phyloP scores from a whole-genome alignment of 2,113 vertebrate genomes.

The Cricetomys ansorgei region DNA sequence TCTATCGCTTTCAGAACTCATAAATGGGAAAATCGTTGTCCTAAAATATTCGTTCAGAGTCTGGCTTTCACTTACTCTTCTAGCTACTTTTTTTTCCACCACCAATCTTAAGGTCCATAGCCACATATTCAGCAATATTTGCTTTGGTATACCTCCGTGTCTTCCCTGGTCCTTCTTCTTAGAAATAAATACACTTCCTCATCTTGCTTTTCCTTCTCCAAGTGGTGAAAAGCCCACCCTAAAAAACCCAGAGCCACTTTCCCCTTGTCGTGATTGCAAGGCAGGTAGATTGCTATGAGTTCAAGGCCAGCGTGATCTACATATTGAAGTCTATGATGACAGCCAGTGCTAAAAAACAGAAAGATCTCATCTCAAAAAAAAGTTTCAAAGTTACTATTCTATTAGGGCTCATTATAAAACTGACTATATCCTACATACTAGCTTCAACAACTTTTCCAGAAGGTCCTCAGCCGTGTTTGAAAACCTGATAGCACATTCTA shows the following conservation, averaged over 20 bases:
- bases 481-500: not conserved
- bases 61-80: not conserved
- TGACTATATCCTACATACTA: not conserved
- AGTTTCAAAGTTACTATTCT: not conserved
- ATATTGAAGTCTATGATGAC: not conserved
- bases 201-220: not conserved
- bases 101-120: not conserved
- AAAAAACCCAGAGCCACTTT: not conserved
- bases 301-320: not conserved
- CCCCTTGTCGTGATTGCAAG: not conserved
- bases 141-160: not conserved
- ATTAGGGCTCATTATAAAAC: not conserved
- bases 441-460: not conserved
- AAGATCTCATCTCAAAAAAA: not conserved
- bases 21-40: not conserved
- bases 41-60: conserved; percentile 28
- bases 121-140: not conserved
- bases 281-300: not conserved
- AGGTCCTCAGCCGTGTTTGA: not conserved
- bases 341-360: not conserved
- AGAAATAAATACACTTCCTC: not conserved
- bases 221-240: not conserved
- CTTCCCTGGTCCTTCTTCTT: not conserved
- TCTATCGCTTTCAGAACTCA: conserved; percentile 1
- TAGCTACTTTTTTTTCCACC: not conserved